These are phyloP conservation scores for Apodemia hepburni DNA, from an alignment of 2,888 invertebrate genomes.

Conservation along the genomic window DNA sequence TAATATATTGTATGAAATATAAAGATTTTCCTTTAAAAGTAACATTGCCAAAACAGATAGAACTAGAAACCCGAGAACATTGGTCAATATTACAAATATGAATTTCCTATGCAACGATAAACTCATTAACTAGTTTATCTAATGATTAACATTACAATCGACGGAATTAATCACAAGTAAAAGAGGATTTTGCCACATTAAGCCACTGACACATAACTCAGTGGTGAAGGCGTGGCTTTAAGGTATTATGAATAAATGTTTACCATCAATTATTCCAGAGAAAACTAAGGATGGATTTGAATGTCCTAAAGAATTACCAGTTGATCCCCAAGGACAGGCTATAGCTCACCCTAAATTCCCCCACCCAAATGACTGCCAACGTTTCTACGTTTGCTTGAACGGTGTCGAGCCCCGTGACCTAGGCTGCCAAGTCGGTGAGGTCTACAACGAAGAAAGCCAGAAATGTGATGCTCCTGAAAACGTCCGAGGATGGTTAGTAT, in stretches of 20 bases:
- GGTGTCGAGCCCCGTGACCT: constrained; percentile 93
- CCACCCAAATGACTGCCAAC: constrained; percentile 93
- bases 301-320: constrained; percentile 86
- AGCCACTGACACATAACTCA: no score
- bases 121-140: no score
- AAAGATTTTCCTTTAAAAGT: no score
- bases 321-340: constrained; percentile 84
- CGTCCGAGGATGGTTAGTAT: constrained; percentile 91
- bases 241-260: neutral
- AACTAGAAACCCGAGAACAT: no score
- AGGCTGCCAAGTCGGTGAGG: constrained; percentile 92
- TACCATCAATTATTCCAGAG: constrained; percentile 65
- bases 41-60: no score
- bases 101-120: no score
- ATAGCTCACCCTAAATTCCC: constrained; percentile 92
- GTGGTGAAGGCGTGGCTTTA: no score
- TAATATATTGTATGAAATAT: no score
- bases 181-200: no score
- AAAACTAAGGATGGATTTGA: constrained; percentile 91
- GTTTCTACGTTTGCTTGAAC: constrained; percentile 94
- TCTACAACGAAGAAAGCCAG: constrained; percentile 93
- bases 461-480: constrained; percentile 95
- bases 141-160: no score
- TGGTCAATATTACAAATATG: no score
- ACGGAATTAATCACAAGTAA: no score